Evolutionary conservation across 2,888 invertebrate genomes (phyloP).

Genomic region (Drosophila suboccidentalis): DNA sequence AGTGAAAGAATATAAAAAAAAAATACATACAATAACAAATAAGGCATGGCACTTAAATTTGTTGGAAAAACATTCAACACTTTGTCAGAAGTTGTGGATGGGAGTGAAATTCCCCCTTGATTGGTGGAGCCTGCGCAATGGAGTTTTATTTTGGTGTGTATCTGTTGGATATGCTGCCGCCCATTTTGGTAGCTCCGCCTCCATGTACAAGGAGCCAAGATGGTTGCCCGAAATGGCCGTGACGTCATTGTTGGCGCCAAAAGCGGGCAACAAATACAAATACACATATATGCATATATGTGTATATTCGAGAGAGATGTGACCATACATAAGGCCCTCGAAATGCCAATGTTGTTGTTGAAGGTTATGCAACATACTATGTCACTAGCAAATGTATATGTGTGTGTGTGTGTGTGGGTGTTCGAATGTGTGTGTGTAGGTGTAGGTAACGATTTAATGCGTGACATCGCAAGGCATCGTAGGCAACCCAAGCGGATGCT

Average conservation of each 20-base stretch:
- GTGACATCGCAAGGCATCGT: constrained; percentile 75
- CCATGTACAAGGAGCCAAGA: constrained; percentile 54
- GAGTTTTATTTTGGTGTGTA: constrained; percentile 48
- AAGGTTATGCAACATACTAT: constrained; percentile 70
- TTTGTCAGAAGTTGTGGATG: constrained; percentile 1
- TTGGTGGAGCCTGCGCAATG: constrained; percentile 52
- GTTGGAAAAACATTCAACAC: constrained; percentile 20
- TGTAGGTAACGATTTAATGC: constrained; percentile 74
- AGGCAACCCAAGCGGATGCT: constrained; percentile 80
- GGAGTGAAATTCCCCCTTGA: constrained; percentile 1
- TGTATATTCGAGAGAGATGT: constrained; percentile 9
- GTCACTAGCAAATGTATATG: constrained; percentile 7
- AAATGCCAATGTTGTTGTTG: constrained; percentile 62
- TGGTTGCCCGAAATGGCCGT: constrained; percentile 67
- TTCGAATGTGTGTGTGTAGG: constrained; percentile 30
- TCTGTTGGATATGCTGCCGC: constrained; percentile 62
- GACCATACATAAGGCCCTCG: constrained; percentile 29
- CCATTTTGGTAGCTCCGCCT: constrained; percentile 67
- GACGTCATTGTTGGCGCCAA: constrained; percentile 65
- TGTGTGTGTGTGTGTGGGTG: constrained; percentile 20
- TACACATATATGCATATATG: constrained; percentile 29
- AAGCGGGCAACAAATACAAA: constrained; percentile 18
- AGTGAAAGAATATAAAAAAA: constrained; percentile 2
- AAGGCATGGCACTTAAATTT: constrained; percentile 41
- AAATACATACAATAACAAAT: constrained; percentile 26